phyloP scores from a whole-genome alignment of 2,888 invertebrate species.

The Calephelis perditalis region DNA sequence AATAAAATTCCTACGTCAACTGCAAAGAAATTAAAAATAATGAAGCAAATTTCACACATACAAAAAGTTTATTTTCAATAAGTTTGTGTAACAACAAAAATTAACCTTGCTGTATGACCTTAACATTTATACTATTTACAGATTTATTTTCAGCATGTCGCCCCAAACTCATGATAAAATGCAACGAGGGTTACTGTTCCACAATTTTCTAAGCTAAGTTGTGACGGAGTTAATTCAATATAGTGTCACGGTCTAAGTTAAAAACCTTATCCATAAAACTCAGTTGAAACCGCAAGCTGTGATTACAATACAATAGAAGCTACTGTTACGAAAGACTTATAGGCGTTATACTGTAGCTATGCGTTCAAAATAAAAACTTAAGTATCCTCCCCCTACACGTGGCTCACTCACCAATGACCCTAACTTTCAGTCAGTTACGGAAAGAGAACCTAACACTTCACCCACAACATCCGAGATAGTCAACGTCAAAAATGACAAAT shows the following conservation, averaged over 20 bases:
- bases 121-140: conserved; percentile 74
- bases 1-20: conserved; percentile 13
- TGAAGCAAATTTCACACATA: conserved; percentile 70
- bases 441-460: conserved; percentile 10
- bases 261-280: conserved; percentile 55
- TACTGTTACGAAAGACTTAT: conserved; percentile 62
- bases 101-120: conserved; percentile 76
- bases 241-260: conserved; percentile 49
- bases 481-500: conserved; percentile 46
- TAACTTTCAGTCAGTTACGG: conserved; percentile 5
- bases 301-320: conserved; percentile 71
- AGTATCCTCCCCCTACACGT: conserved; percentile 56
- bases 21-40: conserved; percentile 44
- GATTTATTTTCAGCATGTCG: conserved; percentile 69
- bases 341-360: conserved; percentile 36
- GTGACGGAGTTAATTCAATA: conserved; percentile 72
- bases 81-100: conserved; percentile 78
- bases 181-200: conserved; percentile 72
- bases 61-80: conserved; percentile 78
- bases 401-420: conserved; percentile 22
- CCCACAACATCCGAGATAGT: conserved; percentile 36
- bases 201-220: conserved; percentile 70
- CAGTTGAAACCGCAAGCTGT: conserved; percentile 64
- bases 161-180: conserved; percentile 75
- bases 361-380: conserved; percentile 47